phyloP scores from a whole-genome alignment of 1,140 invertebrate species.

The Drosophila gunungcola region DNA sequence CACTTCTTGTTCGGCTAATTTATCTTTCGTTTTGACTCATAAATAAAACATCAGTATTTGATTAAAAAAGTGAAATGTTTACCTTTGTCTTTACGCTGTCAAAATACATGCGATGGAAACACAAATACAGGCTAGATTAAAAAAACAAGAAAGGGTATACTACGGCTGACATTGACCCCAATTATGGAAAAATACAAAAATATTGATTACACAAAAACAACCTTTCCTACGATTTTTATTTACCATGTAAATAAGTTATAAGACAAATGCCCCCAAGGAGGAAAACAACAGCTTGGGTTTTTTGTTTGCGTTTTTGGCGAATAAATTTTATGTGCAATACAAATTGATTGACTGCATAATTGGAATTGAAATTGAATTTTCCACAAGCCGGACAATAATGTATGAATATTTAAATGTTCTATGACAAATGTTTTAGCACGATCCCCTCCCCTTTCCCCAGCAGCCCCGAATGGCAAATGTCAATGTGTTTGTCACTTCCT shows the following conservation, averaged over 20 bases:
- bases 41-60: slow-evolving; percentile 43
- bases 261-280: slow-evolving; percentile 36
- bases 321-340: slow-evolving; percentile 26
- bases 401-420: slow-evolving; percentile 59
- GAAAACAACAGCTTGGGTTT: slow-evolving; percentile 23
- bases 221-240: slow-evolving; percentile 27
- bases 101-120: slow-evolving; percentile 4
- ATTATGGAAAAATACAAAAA: slow-evolving; percentile 48
- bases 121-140: slow-evolving; percentile 5
- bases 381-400: slow-evolving; percentile 24
- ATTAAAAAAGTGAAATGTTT: slow-evolving; percentile 28
- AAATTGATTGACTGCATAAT: slow-evolving; percentile 54
- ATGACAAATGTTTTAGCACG: slow-evolving; percentile 69
- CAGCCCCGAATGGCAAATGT: slow-evolving; percentile 46
- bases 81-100: slow-evolving; percentile 27
- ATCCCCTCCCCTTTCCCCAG: neutral
- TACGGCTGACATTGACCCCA: slow-evolving; percentile 67
- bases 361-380: slow-evolving; percentile 48
- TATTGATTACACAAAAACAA: slow-evolving; percentile 47
- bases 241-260: slow-evolving; percentile 61
- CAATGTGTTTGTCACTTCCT: slow-evolving; percentile 60
- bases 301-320: slow-evolving; percentile 31
- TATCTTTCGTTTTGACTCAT: slow-evolving; percentile 46
- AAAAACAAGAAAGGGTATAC: slow-evolving; percentile 6
- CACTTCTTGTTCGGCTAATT: slow-evolving; percentile 45